Evolutionary conservation across 2,113 vertebrate genomes (phyloP), one percentile per base, ranked within the genome.

Genomic region (Mesocricetus auratus): DNA sequence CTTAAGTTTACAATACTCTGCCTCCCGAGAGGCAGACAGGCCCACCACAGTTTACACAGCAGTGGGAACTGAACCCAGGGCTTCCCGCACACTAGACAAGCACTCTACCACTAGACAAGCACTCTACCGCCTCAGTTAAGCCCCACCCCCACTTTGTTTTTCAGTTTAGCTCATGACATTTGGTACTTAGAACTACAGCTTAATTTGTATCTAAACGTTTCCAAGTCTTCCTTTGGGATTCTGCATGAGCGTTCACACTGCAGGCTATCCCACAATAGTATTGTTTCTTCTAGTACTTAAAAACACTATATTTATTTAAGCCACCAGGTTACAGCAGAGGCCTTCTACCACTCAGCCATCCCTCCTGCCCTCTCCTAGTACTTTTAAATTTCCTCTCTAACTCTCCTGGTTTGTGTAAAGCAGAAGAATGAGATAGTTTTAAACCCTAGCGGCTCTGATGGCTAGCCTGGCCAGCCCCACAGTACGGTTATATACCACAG

Each of bases 401-500:
- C 21, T 31, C 26, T 93, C 19, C 53, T 47, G 31, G 17, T 94
- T 50, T 92, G 36, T 91, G 29, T 91, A 74, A 88, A 53, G 66
- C 0, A 71, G 68, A 83, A 97, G 71, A 93, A 8, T 42, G 36
- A 94, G n/a, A 74, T 16, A 6, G 47, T 79, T 94, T 77, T 95
- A 86, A 94, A 78, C 79, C 47, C 42, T 87, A 87, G 9, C 53
- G 31, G 47, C 31, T 94, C 69, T 29, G 73, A 50, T 69, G 47
- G 42, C 60, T 87, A 82, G 33, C 82, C 31, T 58, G 47, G 26
- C 85, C 90, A 93, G 71, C 8, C 22, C 39, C 53, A 78, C 42
- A 62, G 66, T 89, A 86, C 91, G 31, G 94, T 94, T 97, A 97
- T 96, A 73, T 68, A 90, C 94, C 78, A 97, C 81, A 95, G 29